These are phyloP conservation scores for Cantharis lateralis DNA, from an alignment of 2,888 invertebrate genomes.

Conservation along the genomic window DNA sequence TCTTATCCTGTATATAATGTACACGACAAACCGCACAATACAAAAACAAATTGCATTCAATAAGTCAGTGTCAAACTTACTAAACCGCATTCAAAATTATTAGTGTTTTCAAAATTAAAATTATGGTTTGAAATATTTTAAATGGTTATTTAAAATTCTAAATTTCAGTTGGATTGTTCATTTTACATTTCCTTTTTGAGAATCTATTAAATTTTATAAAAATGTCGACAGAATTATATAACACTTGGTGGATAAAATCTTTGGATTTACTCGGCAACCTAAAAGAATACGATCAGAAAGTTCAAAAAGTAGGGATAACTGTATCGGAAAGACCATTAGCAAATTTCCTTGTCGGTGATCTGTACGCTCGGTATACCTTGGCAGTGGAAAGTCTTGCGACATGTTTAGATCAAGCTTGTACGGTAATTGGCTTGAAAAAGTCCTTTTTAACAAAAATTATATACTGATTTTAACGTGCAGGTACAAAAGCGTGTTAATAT, in stretches of 20 bases:
- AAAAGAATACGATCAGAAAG: conserved; percentile 50
- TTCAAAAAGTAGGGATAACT: conserved; percentile 36
- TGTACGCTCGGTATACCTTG: conserved; percentile 60
- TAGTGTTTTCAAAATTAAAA: not conserved
- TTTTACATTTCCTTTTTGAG: too few species aligned
- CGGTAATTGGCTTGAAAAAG: not conserved
- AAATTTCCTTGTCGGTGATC: conserved; percentile 58
- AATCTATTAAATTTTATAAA: not conserved
- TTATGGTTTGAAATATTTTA: not conserved
- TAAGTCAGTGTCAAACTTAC: not conserved
- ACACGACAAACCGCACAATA: not conserved
- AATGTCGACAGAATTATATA: conserved; percentile 58
- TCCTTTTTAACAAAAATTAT: not conserved
- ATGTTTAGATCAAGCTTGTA: conserved; percentile 60
- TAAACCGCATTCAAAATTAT: not conserved
- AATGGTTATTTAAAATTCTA: not conserved
- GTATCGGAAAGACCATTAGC: conserved; percentile 58
- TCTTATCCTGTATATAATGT: too few species aligned
- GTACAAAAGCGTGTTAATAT: conserved; percentile 64
- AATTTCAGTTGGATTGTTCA: not conserved
- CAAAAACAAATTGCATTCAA: not conserved
- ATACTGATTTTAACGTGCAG: conserved; percentile 40
- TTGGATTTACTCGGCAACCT: conserved; percentile 54
- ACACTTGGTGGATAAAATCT: conserved; percentile 59
- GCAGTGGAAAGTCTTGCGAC: conserved; percentile 63